Percentiles rank a stretch among this genome's conserved stretches.
Evolutionary conservation across 2,113 vertebrate genomes (phyloP).

Genomic region (Trematocara variabile): DNA sequence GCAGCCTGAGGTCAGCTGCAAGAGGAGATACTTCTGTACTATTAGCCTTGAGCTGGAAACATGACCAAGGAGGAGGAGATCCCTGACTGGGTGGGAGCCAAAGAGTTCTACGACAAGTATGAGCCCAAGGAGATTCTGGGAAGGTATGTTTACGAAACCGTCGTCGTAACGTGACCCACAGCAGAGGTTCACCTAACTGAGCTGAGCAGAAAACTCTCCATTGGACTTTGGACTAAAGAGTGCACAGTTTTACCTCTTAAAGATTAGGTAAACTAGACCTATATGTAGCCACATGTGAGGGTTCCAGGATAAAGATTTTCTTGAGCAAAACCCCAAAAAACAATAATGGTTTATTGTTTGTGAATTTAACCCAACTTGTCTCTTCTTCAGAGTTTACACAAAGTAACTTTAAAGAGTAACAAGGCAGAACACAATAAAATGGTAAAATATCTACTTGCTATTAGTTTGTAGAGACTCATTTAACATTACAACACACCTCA

Average conservation of each 20-base stretch:
- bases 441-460: background rate
- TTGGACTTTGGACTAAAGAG: background rate
- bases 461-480: background rate
- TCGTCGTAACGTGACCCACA: background rate
- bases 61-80: constrained; percentile 82
- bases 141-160: constrained; percentile 53
- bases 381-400: background rate
- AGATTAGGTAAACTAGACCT: background rate
- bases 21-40: background rate
- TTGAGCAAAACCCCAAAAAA: background rate
- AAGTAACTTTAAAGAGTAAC: background rate
- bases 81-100: constrained; percentile 82
- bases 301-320: background rate
- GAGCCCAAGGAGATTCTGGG: constrained; percentile 89
- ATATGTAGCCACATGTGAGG: background rate
- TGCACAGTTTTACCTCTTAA: background rate
- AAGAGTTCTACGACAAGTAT: constrained; percentile 94
- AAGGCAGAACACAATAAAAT: background rate
- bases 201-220: background rate
- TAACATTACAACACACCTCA: background rate
- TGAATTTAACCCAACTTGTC: background rate
- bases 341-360: background rate
- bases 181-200: background rate
- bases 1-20: background rate
- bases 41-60: constrained; percentile 3